Percentiles rank a stretch among this genome's conserved stretches.
These are phyloP conservation scores for Physella acuta DNA, from an alignment of 1,140 invertebrate genomes.

Conservation along the genomic window DNA sequence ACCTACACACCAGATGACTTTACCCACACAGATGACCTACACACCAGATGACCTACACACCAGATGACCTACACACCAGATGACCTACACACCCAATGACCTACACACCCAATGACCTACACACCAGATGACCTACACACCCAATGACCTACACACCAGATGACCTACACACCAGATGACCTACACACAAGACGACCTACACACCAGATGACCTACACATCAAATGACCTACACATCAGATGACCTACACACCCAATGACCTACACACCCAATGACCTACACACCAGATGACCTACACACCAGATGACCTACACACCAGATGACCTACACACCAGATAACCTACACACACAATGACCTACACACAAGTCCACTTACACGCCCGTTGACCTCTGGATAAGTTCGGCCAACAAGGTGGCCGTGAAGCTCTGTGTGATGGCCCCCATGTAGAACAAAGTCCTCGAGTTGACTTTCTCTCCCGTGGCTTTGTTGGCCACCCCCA, in stretches of 20 bases:
- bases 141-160: no score
- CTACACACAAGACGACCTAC: no score
- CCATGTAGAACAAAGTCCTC: constrained; percentile 9
- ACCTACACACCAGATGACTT: no score
- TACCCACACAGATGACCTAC: no score
- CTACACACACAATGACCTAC: neutral
- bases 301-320: neutral
- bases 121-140: no score
- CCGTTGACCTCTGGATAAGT: constrained; percentile 9
- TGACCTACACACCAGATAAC: neutral
- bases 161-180: no score
- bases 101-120: no score
- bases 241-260: neutral
- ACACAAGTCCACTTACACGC: neutral
- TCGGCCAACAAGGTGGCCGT: constrained; percentile 9
- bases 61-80: no score
- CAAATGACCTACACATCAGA: neutral
- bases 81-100: no score
- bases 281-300: neutral
- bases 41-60: no score
- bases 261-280: neutral
- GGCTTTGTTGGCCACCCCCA: constrained; percentile 4
- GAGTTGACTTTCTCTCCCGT: neutral
- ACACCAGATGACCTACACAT: neutral
- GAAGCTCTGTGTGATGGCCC: constrained; percentile 9